Base-by-base conservation (phyloP, 2,113 vertebrate species). In the Chlorodrepanis virens region DNA sequence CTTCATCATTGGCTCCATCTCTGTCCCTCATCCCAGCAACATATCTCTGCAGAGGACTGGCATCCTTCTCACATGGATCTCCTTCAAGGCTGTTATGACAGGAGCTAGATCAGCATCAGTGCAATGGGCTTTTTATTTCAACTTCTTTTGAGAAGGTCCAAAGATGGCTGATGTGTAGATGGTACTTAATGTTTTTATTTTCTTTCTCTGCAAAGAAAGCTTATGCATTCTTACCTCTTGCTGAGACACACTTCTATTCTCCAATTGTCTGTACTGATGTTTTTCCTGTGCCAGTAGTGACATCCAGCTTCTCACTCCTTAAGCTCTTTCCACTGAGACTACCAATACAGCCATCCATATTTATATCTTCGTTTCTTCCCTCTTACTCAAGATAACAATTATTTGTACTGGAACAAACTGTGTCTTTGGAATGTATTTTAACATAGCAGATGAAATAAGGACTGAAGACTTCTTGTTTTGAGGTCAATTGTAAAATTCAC, bases 401-500 rank as follows among this genome's bases (percentile, higher is more conserved):
- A 61, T 52, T 74, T 68, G 45, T 85, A 44, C 35, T 40, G 24
- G 67, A 92, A 74, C 3, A 69, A 56, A 72, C 25, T 60, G 33
- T 83, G 49, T 67, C 39, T 91, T 71, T 61, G 64, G 52, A 92
- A 95, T 84, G 14, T 80, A 87, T 94, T 92, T 93, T 95, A 95
- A 82, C 67, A 80, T 47, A 96, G 42, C 14, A 89, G 42, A 80
- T 20, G 60, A 94, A 77, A 72, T 35, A 90, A 87, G 27, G 12
- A 45, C 21, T 44, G 33, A 31, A 85, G 42, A 19, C 35, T 72
- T 91, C 14, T n/a, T 37, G 20, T 57, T 85, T 80, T 88, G 47
- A 90, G 35, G 35, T 45, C 44, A 81, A 11, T 44, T 1, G 1
- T 40, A 86, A 92, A 90, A 71, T 64, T 77, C 35, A 68, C 25